Base-by-base conservation (phyloP, 2,797 vertebrate genomes). In the Lophotriccus pileatus region DNA sequence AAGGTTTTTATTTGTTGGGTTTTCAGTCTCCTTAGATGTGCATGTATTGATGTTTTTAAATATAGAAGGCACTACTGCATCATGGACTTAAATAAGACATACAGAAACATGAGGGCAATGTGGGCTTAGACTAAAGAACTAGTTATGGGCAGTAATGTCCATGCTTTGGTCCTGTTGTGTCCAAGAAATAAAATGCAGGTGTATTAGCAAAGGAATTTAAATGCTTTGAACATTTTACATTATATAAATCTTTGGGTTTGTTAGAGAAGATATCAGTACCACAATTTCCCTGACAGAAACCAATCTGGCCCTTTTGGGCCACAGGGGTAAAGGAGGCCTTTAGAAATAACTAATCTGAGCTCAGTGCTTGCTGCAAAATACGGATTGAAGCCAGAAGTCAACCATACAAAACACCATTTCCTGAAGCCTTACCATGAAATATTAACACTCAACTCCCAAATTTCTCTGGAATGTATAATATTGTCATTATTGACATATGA, bases 21-120 rank as follows among this genome's bases (percentile, higher is more conserved):
- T 77, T 93, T 80, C 56, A 68, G 1, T 49, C 6, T 59, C 36
- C 56, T 63, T 80, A 24, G 32, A 49, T 23, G 8, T 63, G 32
- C 14, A 4, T 9, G 7, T 56, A 20, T 32, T 44, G n/a, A 59
- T 77, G 28, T 67, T 74, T 72, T 55, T 2, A 73, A 89, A 34
- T 28, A 14, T 2, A 37, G 20, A 59, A 47, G 21, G 37, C 46
- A 23, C 19, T 12, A 2, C 49, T 72, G 22, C 6, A 11, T 34
- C 1, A 12, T 18, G 15, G 66, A n/a, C 20, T 59, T 36, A 6
- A 68, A 16, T n/a, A 34, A 58, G n/a, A 23, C 0, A 0, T 23
- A 27, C n/a, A 44, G 23, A 72, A 59, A 22, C 25, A 3, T 10
- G 5, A 75, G 44, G 9, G 12, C 0, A n/a, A 44, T 76, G 41